Percentiles rank a stretch among this genome's conserved stretches.
Evolutionary conservation across 2,888 invertebrate genomes (phyloP).

Genomic region (Hedychridium roseum): DNA sequence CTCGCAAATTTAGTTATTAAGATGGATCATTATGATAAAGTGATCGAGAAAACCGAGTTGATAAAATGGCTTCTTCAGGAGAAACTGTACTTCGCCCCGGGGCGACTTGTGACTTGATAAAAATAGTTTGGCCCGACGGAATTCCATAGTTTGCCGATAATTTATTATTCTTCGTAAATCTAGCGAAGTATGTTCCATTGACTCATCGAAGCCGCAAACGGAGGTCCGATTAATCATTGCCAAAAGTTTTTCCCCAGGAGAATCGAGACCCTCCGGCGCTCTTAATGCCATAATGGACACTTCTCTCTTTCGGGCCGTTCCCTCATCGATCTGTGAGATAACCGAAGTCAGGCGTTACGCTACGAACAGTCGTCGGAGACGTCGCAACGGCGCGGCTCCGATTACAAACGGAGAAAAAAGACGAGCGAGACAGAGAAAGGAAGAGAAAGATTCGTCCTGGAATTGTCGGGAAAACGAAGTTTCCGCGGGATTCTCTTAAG

Average conservation of each 20-base stretch:
- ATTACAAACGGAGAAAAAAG: not conserved
- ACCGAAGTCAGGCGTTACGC: constrained; percentile 6
- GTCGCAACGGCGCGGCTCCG: not conserved
- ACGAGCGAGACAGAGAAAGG: not conserved
- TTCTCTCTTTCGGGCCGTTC: constrained; percentile 32
- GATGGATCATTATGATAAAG: too few relatives aligned
- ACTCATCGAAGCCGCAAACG: constrained; percentile 30
- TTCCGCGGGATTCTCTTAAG: not conserved
- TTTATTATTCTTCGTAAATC: constrained; percentile 33
- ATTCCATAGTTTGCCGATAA: too few relatives aligned
- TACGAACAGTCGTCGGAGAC: not conserved
- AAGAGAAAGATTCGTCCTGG: not conserved
- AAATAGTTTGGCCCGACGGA: too few relatives aligned
- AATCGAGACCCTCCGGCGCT: constrained; percentile 39
- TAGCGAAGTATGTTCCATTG: constrained; percentile 29
- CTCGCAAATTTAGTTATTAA: too few relatives aligned
- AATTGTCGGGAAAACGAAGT: not conserved
- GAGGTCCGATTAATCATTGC: constrained; percentile 55
- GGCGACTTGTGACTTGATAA: too few relatives aligned
- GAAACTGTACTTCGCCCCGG: too few relatives aligned
- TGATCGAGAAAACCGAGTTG: too few relatives aligned
- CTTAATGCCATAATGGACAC: constrained; percentile 55
- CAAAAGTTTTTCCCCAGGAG: constrained; percentile 54
- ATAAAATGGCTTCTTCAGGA: too few relatives aligned
- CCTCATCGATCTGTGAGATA: constrained; percentile 36